Conservation (phyloP, 2,113 vertebrate species). For the Seriola quinqueradiata region DNA sequence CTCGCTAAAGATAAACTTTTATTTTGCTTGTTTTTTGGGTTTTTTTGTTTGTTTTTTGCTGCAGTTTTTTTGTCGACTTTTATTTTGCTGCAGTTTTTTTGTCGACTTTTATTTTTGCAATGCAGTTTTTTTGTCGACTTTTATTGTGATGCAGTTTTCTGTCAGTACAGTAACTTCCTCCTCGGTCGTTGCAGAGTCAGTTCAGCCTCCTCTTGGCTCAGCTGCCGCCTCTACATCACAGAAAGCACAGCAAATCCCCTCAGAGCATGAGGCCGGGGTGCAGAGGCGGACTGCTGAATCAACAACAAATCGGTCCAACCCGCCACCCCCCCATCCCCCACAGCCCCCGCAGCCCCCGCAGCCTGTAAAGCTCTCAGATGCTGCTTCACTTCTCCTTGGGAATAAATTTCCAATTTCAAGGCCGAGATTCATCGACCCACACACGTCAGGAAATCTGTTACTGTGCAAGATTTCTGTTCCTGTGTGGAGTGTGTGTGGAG, state of each 20-base stretch:
- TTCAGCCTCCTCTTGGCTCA: slow-evolving; percentile 24
- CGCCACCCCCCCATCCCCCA: neutral
- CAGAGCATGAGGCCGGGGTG: slow-evolving; percentile 34
- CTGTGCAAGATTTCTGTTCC: slow-evolving; percentile 44
- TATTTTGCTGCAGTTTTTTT: too few species aligned
- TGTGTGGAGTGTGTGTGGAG: slow-evolving; percentile 1
- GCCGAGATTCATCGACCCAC: slow-evolving; percentile 48
- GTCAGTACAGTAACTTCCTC: too few species aligned
- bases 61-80: too few species aligned
- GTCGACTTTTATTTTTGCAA: too few species aligned
- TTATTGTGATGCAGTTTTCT: too few species aligned
- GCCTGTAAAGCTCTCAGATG: slow-evolving; percentile 53
- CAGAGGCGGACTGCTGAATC: slow-evolving; percentile 79
- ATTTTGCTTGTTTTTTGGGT: too few species aligned
- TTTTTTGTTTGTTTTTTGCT: too few species aligned
- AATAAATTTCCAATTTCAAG: slow-evolving; percentile 57
- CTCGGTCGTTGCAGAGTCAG: too few species aligned
- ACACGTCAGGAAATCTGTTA: slow-evolving; percentile 57
- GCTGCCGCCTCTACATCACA: slow-evolving; percentile 43
- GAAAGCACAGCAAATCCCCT: slow-evolving; percentile 62
- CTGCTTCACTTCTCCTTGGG: slow-evolving; percentile 71
- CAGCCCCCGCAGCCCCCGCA: slow-evolving; percentile 3
- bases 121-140: too few species aligned
- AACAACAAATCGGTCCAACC: slow-evolving; percentile 62
- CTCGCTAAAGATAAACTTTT: too few species aligned